Conservation (phyloP, 64 coral and sea anemone genomes). For the Stichodactyla mertensii region DNA sequence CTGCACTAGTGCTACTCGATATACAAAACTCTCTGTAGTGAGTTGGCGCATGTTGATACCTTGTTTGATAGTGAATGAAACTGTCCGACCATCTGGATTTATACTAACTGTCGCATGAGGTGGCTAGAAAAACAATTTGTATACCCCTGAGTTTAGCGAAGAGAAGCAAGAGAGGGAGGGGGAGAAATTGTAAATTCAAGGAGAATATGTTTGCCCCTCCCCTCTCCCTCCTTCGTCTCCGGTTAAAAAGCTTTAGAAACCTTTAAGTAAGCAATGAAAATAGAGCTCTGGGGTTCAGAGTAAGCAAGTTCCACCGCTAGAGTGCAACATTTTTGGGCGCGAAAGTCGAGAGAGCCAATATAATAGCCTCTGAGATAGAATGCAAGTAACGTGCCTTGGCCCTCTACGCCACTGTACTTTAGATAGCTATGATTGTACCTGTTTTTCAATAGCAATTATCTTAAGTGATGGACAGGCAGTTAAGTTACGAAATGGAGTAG, state of each 20-base stretch:
- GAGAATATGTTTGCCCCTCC: too few species aligned
- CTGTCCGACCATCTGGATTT: conserved; percentile 57
- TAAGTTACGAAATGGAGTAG: neutral
- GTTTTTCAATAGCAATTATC: conserved; percentile 7
- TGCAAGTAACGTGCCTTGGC: too few species aligned
- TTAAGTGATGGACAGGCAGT: neutral
- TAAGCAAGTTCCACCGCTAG: too few species aligned
- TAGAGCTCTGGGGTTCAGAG: too few species aligned
- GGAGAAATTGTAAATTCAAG: too few species aligned
- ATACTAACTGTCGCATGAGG: conserved; percentile 52
- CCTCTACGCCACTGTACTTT: too few species aligned
- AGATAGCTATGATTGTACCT: neutral
- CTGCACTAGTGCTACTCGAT: conserved; percentile 36
- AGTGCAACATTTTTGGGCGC: too few species aligned
- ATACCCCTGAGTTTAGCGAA: neutral
- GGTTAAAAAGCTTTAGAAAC: too few species aligned
- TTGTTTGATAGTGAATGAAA: conserved; percentile 44
- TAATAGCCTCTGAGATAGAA: too few species aligned
- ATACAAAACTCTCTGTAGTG: conserved; percentile 46
- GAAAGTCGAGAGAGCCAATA: too few species aligned
- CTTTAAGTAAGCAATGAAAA: too few species aligned
- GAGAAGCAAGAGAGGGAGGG: neutral
- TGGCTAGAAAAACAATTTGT: conserved; percentile 22
- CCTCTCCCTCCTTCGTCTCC: too few species aligned
- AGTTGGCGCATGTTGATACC: conserved; percentile 15